Conservation (phyloP, 2,797 vertebrate species). For the Macroramphosus scolopax region DNA sequence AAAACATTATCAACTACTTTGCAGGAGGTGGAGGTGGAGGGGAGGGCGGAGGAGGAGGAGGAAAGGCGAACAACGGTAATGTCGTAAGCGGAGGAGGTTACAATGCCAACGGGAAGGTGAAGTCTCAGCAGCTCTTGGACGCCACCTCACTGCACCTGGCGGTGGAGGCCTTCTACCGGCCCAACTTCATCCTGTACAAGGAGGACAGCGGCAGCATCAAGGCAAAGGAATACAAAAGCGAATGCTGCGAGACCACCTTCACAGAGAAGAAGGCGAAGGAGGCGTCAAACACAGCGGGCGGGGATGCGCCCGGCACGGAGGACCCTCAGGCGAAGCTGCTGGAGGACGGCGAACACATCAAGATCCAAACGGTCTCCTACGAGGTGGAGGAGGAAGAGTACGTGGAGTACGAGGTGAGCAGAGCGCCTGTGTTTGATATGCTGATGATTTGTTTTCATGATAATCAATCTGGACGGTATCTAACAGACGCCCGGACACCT, state of each 20-base stretch:
- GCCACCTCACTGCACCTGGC: slow-evolving; percentile 94
- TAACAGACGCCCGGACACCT: background rate
- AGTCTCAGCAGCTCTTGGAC: slow-evolving; percentile 90
- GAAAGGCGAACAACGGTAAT: slow-evolving; percentile 75
- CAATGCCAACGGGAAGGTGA: slow-evolving; percentile 76
- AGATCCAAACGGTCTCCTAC: slow-evolving; percentile 94
- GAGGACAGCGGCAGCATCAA: slow-evolving; percentile 83
- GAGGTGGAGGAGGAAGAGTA: slow-evolving; percentile 94
- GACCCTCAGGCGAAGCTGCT: slow-evolving; percentile 74
- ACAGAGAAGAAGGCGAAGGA: slow-evolving; percentile 83
- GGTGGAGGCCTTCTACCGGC: slow-evolving; percentile 90
- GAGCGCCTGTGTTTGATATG: too few species aligned
- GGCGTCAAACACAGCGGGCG: slow-evolving; percentile 40
- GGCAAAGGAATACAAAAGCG: slow-evolving; percentile 87
- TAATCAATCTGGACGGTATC: background rate
- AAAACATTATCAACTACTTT: slow-evolving; percentile 94
- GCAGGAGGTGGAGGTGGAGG: slow-evolving; percentile 73
- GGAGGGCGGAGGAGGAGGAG: slow-evolving; percentile 52
- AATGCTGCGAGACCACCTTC: slow-evolving; percentile 94
- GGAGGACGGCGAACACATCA: slow-evolving; percentile 82
- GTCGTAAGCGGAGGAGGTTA: slow-evolving; percentile 74
- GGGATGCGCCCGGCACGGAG: slow-evolving; percentile 63
- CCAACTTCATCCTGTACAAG: slow-evolving; percentile 91
- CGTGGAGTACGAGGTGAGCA: slow-evolving; percentile 86
- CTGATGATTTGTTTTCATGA: too few species aligned